Base-by-base conservation (phyloP, 2,888 invertebrate genomes). In the Hemithea aestivaria region DNA sequence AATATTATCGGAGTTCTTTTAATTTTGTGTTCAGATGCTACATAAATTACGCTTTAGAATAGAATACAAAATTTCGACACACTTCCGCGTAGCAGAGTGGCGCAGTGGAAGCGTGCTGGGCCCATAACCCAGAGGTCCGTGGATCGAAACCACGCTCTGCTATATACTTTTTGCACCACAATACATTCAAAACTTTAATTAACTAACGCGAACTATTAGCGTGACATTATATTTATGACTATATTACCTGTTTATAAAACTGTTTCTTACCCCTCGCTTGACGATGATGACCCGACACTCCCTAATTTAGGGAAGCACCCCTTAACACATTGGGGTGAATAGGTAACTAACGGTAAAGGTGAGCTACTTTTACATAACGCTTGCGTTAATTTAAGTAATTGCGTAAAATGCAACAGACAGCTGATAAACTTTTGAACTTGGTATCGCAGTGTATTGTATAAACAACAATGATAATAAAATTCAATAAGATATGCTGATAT, bases 101-200 rank as follows among this genome's bases (percentile, higher is more conserved):
- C 90, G 91, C 91, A 92, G 91, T 90, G 91, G 91, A 91, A 90
- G 91, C 91, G 91, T 91, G 91, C 91, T 91, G 91, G 91, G 91
- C 91, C 91, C 92, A 93, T 92, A 92, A 93, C 92, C 94, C 93
- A 94, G 94, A 94, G 94, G 92, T 94, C 94, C 94, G 94, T 94
- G 92, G 93, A 93, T 93, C 92, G 93, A 93, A 93, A 93, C 93
- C 92, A 92, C 91, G 92, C 91, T 91, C 90, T 91, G 90, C 90
- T 91, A 90, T 31, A 2, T 5, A n/a, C 22, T 24, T 51, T 48
- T 46, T 51, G 44, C 35, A 33, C 20, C 10, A 21, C 23, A 8
- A 22, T 31, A 33, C 27, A 31, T 23, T 20, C 5, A 16, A 4
- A 2, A 16, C 16, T 16, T 16, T 16, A 16, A 2, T 5, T 16